Conservation (phyloP, 2,797 vertebrate species). For the Sebastes iracundus region DNA sequence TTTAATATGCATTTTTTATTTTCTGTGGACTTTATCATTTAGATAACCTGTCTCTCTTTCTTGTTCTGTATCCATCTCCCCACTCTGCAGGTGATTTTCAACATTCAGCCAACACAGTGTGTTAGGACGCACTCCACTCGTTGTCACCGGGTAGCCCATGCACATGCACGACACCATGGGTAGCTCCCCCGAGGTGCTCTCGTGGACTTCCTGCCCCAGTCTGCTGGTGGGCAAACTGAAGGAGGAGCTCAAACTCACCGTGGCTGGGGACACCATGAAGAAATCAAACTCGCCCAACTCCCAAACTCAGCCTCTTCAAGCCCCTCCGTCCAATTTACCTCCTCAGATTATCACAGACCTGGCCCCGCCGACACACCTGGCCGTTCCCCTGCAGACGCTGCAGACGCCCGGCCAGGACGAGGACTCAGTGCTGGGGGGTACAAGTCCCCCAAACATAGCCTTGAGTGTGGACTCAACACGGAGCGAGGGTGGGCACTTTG, state of each 20-base stretch:
- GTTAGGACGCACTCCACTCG: conserved; percentile 52
- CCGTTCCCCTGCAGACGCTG: conserved; percentile 72
- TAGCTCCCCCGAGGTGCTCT: conserved; percentile 93
- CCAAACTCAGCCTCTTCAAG: conserved; percentile 68
- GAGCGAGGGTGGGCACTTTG: conserved; percentile 89
- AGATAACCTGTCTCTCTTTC: background rate
- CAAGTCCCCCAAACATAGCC: conserved; percentile 85
- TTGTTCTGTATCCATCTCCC: conserved; percentile 13
- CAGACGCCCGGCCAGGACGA: conserved; percentile 82
- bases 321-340: conserved; percentile 57
- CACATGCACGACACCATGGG: conserved; percentile 95
- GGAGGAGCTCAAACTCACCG: conserved; percentile 88
- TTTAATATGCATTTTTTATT: conserved; percentile 4
- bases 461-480: conserved; percentile 92
- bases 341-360: conserved; percentile 85
- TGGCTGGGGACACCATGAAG: conserved; percentile 82
- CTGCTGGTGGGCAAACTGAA: conserved; percentile 88
- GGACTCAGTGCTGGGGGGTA: conserved; percentile 74
- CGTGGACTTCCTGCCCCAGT: conserved; percentile 91
- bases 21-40: background rate
- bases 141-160: conserved; percentile 75
- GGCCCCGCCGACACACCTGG: conserved; percentile 76
- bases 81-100: conserved; percentile 72
- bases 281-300: conserved; percentile 75
- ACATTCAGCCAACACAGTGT: conserved; percentile 49